These are phyloP conservation scores for Gymnodraco acuticeps DNA, from an alignment of 2,797 vertebrate genomes.

Conservation along the genomic window DNA sequence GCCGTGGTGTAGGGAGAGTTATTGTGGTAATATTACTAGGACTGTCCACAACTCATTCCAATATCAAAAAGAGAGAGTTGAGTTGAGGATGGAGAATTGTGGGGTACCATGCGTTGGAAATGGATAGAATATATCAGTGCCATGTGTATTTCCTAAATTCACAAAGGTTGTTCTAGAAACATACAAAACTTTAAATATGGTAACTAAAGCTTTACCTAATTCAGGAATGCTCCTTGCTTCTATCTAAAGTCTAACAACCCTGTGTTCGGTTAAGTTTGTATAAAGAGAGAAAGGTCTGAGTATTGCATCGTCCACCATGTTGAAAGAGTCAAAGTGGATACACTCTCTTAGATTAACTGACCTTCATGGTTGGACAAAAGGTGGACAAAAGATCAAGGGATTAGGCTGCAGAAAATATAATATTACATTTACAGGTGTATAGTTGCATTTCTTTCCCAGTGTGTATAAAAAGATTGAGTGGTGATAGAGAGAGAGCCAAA, in stretches of 20 bases:
- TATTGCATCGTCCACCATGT: background rate
- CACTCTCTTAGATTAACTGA: background rate
- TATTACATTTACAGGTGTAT: background rate
- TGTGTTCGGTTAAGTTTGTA: background rate
- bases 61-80: too few relatives aligned
- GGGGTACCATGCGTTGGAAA: too few relatives aligned
- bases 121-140: too few relatives aligned
- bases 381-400: background rate
- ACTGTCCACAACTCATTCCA: too few relatives aligned
- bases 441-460: background rate
- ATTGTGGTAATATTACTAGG: too few relatives aligned
- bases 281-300: background rate
- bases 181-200: constrained; percentile 5
- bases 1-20: too few relatives aligned
- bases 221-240: background rate
- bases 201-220: background rate
- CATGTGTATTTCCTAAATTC: background rate
- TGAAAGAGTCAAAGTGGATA: background rate
- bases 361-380: background rate
- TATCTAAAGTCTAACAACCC: background rate
- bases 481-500: background rate
- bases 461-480: background rate
- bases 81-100: too few relatives aligned
- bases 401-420: background rate
- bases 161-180: background rate